Evolutionary conservation across 2,113 vertebrate genomes (phyloP), one percentile per base, ranked within the genome.

Genomic region (Nothobranchius furzeri): DNA sequence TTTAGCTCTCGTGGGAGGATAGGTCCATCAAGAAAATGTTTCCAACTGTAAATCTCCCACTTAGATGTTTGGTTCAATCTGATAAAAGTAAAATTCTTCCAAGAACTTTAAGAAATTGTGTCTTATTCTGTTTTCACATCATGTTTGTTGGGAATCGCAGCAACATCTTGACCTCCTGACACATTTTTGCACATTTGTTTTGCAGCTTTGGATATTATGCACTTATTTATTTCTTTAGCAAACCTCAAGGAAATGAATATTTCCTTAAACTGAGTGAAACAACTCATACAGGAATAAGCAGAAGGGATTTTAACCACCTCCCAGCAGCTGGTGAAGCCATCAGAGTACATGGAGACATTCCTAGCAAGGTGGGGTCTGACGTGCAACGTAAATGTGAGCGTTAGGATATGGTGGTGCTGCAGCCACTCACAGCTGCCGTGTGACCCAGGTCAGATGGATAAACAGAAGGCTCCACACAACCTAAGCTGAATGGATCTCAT

Each of bases 291-390:
- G 75, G 85, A 86, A 76, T 64, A 69, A 73, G 43, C 54, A 35
- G 74, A 62, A 53, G 70, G 53, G 57, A 70, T 76, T 64, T 58
- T 13, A 57, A 15, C 36, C 68, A 15, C 36, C 68, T 40, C 48
- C 57, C 57, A 75, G 73, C 85, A 88, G 84, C 83, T 89, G 85
- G 78, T 76, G 58, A 62, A 77, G 9, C 78, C 70, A 79, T 86
- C 79, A 58, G 51, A 65, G 60, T 20, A 46, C 13, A 50, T 14
- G 66, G 45, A 76, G 76, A 59, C 78, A 79, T 79, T 87, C 79
- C 64, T 76, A 89, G 82, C 81, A 79, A 83, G 82, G 79, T 69
- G 84, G 66, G 76, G 87, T 75, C 61, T 51, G 25, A 65, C 6
- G 46, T 77, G 62, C 40, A 50, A 57, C 40, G 3, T 30, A 60